A percentile compares a stretch with the other conserved stretches of the same genome.
Conservation (phyloP, 2,113 vertebrate genomes). For the Equus przewalskii region DNA sequence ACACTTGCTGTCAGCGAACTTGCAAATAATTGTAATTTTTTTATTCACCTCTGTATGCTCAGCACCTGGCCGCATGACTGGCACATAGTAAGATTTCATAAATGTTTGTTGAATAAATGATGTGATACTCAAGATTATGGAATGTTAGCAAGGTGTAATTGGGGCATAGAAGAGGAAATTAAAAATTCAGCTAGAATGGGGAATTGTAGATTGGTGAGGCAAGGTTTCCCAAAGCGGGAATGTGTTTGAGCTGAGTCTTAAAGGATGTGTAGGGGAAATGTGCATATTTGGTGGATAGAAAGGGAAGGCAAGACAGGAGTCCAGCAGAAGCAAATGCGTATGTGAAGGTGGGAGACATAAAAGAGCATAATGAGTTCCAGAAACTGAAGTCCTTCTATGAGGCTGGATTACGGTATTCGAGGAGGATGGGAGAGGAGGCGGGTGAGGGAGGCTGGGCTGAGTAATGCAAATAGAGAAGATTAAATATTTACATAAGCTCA, state of each 20-base stretch:
- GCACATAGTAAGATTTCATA: neutral
- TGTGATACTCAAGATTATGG: neutral
- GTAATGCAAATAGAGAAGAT: conserved; percentile 65
- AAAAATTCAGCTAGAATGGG: neutral
- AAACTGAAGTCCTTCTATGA: neutral
- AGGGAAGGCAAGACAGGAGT: neutral
- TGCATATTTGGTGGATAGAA: neutral
- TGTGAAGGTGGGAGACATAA: neutral
- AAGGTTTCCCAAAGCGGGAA: neutral
- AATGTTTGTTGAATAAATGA: neutral
- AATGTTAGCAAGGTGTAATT: neutral
- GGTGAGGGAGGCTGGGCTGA: neutral
- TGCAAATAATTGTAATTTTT: neutral
- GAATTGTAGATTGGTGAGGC: neutral
- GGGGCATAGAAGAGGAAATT: neutral
- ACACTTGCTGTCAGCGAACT: neutral
- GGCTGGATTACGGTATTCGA: neutral
- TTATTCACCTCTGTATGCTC: neutral
- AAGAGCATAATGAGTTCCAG: neutral
- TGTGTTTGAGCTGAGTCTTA: neutral
- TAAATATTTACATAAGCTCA: conserved; percentile 75
- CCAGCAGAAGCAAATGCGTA: neutral
- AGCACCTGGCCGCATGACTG: too few relatives aligned
- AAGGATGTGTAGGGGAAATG: neutral
- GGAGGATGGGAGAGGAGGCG: neutral